These are phyloP conservation scores for Leptinotarsa texana DNA, from an alignment of 1,140 invertebrate genomes.

Conservation along the genomic window DNA sequence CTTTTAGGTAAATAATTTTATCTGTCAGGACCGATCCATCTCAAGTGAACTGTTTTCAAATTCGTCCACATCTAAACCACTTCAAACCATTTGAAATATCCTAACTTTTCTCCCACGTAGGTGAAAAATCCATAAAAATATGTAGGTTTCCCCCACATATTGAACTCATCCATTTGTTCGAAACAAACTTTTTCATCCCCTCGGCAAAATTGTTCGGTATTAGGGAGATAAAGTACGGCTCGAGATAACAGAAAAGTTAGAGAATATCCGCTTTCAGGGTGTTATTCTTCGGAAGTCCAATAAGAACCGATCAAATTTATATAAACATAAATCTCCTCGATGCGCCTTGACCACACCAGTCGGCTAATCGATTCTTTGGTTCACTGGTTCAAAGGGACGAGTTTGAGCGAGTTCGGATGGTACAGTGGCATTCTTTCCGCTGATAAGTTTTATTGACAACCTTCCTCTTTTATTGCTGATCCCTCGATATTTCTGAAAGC, in stretches of 20 bases:
- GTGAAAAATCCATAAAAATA: too few species aligned
- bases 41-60: too few species aligned
- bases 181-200: not conserved
- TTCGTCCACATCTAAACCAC: too few species aligned
- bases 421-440: too few species aligned
- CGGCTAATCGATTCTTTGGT: not conserved
- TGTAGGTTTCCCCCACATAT: too few species aligned
- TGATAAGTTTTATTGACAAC: too few species aligned
- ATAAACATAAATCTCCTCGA: not conserved
- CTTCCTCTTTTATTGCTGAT: too few species aligned
- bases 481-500: too few species aligned
- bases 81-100: too few species aligned
- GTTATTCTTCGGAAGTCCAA: slow-evolving; percentile 5
- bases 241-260: slow-evolving; percentile 1
- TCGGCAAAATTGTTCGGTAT: not conserved
- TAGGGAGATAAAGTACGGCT: not conserved
- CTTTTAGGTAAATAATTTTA: too few species aligned
- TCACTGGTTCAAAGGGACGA: not conserved
- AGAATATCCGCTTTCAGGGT: not conserved
- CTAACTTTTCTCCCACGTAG: too few species aligned
- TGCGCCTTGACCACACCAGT: not conserved
- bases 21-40: too few species aligned
- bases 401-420: not conserved
- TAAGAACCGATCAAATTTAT: slow-evolving; percentile 1
- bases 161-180: not conserved